Conservation (phyloP, 2,888 invertebrate species). For the Torymus texanus region DNA sequence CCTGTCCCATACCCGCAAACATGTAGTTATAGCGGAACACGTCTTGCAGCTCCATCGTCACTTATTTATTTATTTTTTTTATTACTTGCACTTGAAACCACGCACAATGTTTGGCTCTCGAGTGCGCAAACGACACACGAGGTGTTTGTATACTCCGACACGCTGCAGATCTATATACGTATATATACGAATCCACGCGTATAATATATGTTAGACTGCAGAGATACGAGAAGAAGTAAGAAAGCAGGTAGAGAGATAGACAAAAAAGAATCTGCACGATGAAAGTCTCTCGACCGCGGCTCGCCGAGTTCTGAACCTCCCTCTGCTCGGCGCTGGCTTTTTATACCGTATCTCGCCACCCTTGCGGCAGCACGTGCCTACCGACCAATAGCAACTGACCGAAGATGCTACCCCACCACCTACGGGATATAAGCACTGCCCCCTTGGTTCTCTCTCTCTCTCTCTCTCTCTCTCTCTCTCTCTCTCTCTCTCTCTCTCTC, state of each 20-base stretch:
- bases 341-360: constrained; percentile 71
- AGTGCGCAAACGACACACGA: too few species aligned
- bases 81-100: not conserved
- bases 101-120: too few species aligned
- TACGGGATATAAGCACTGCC: too few species aligned
- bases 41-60: constrained; percentile 71
- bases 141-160: too few species aligned
- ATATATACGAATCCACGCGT: too few species aligned
- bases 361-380: constrained; percentile 72
- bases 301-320: constrained; percentile 64
- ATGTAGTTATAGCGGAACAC: constrained; percentile 74
- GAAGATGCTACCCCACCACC: constrained; percentile 62
- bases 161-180: too few species aligned
- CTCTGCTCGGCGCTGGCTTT: constrained; percentile 65
- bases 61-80: not conserved
- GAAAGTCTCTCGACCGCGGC: constrained; percentile 15
- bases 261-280: not conserved
- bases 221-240: not conserved
- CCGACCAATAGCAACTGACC: constrained; percentile 65
- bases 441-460: constrained; percentile 52
- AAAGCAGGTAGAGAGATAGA: not conserved
- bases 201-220: too few species aligned
- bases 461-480: too few species aligned
- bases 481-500: constrained; percentile 12
- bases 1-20: constrained; percentile 70